A percentile compares a stretch with the other conserved stretches of the same genome.
phyloP scores from a whole-genome alignment of 2,888 invertebrate species.

The Brassicogethes aeneus region DNA sequence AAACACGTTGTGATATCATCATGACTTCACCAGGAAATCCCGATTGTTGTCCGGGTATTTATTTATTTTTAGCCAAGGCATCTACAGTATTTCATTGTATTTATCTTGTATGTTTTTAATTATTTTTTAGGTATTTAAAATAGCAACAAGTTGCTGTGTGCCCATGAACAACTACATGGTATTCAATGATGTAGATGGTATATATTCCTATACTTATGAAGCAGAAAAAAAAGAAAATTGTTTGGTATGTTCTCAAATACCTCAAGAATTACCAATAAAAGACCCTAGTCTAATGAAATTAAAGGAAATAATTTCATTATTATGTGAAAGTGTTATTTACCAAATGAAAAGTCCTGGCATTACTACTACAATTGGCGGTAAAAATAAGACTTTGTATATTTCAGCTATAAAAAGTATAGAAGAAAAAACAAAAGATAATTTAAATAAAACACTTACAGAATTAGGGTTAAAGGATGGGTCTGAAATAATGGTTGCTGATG shows the following conservation, averaged over 20 bases:
- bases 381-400: conserved; percentile 89
- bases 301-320: conserved; percentile 70
- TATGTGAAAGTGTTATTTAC: conserved; percentile 67
- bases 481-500: conserved; percentile 85
- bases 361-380: conserved; percentile 71
- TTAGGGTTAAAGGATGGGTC: conserved; percentile 77
- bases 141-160: conserved; percentile 86
- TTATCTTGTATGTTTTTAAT: no score
- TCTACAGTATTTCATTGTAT: no score
- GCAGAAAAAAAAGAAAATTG: conserved; percentile 84
- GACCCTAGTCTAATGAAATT: conserved; percentile 59
- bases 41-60: no score
- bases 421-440: conserved; percentile 77
- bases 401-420: conserved; percentile 86
- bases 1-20: no score
- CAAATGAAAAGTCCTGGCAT: conserved; percentile 91
- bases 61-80: no score
- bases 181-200: conserved; percentile 91
- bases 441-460: conserved; percentile 78
- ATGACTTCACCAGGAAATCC: no score
- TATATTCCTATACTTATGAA: conserved; percentile 91
- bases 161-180: conserved; percentile 95
- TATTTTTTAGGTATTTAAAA: conserved; percentile 70
- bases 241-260: conserved; percentile 74
- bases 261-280: conserved; percentile 54